Base-by-base conservation (phyloP, 35 echinoderm and acorn worm genomes). In the Holothuria glaberrima region DNA sequence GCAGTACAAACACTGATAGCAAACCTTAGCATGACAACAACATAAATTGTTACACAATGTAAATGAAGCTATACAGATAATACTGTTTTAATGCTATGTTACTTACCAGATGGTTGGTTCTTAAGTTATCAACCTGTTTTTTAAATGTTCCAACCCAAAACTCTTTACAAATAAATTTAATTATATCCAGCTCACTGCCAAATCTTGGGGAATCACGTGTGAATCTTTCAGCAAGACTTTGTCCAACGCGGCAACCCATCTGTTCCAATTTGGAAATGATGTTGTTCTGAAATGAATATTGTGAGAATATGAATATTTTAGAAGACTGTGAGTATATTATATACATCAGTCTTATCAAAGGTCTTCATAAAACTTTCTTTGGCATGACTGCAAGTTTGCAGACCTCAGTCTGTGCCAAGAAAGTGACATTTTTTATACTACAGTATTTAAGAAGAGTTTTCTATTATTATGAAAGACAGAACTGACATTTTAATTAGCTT, bases 101-200 rank as follows among this genome's bases (percentile, higher is more conserved):
- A 57, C 79, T 50, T 69, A 98, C 96, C 96, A 92, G 90, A 87
- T 98, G 96, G 69, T 98, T 98, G 19, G 96, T 98, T 83, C 96
- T 71, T 12, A 98, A 81, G 82, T 98, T 98, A 73, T 98, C 96
- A 21, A 98, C 91, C 86, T 98, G 96, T 66, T 98, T 98, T 75
- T 98, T 98, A 83, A 79, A 94, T 7, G 92, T 85, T 21, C 90
- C 91, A 21, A 88, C 81, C 96, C 96, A 98, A 21, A 98, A 94
- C 68, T 98, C 96, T 89, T 98, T 98, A 58, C 96, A 98, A 13
- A 98, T 80, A 84, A 98, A 98, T 80, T 98, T 98, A 44, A 98
- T 98, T 83, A 98, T 93, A 60, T 98, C 96, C 68, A 98, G 66
- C 48, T 98, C 93, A 86, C 87, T 92, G 57, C 90, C 92, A 80